Evolutionary conservation across 2,797 vertebrate genomes (phyloP).

Genomic region (Danio albolineatus): DNA sequence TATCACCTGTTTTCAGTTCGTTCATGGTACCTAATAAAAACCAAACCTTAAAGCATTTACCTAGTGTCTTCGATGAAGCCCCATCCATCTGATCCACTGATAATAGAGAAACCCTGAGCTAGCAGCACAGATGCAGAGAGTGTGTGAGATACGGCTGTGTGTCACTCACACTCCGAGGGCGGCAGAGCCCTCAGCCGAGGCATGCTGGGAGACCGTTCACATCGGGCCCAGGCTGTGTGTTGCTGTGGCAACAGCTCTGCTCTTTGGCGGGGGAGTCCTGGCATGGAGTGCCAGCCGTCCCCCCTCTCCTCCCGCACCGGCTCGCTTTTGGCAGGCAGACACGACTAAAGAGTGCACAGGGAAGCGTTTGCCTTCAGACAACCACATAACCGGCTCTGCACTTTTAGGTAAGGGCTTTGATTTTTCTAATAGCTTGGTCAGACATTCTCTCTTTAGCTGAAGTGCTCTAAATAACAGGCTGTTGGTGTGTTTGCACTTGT

Average conservation of each 20-base stretch:
- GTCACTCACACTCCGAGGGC: constrained; percentile 45
- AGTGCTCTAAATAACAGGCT: constrained; percentile 1
- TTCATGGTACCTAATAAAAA: background rate
- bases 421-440: constrained; percentile 5
- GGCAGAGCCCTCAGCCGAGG: constrained; percentile 39
- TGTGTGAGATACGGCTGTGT: constrained; percentile 21
- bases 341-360: constrained; percentile 44
- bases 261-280: constrained; percentile 74
- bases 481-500: constrained; percentile 9
- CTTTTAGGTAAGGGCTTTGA: constrained; percentile 56
- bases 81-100: background rate
- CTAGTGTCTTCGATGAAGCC: background rate
- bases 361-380: constrained; percentile 52
- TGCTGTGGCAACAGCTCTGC: constrained; percentile 86
- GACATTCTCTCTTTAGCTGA: constrained; percentile 16
- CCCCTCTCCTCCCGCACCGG: constrained; percentile 51
- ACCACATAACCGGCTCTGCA: constrained; percentile 40
- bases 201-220: constrained; percentile 66
- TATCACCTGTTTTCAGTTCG: background rate
- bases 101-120: constrained; percentile 1
- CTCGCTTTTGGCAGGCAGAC: constrained; percentile 49
- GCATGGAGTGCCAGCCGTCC: constrained; percentile 66
- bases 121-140: constrained; percentile 41
- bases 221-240: constrained; percentile 73
- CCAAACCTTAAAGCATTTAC: background rate